These are phyloP conservation scores for Ceratoteleas bidentatus DNA, from an alignment of 1,140 invertebrate genomes.

Conservation along the genomic window DNA sequence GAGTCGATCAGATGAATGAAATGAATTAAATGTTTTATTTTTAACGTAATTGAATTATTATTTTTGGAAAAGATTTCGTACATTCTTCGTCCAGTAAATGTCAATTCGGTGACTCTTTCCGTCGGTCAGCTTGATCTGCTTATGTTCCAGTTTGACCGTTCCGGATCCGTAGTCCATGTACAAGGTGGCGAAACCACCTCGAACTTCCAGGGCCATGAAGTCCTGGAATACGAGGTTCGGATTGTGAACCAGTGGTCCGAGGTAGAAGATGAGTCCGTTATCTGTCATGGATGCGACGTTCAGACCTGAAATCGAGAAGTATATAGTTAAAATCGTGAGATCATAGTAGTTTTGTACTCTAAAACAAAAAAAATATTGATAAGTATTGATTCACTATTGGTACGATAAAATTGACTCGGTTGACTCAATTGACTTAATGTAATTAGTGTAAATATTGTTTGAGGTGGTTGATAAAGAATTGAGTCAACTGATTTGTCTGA, in stretches of 20 bases:
- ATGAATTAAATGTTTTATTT: too few relatives aligned
- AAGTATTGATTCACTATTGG: too few relatives aligned
- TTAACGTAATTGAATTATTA: too few relatives aligned
- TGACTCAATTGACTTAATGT: too few relatives aligned
- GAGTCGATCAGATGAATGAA: too few relatives aligned
- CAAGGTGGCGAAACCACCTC: constrained; percentile 91
- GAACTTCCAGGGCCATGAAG: constrained; percentile 94
- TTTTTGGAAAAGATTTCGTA: constrained; percentile 65
- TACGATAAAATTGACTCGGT: too few relatives aligned
- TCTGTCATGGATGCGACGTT: constrained; percentile 88
- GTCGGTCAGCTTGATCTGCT: constrained; percentile 88
- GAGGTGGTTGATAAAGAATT: too few relatives aligned
- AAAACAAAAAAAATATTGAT: too few relatives aligned
- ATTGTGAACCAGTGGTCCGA: constrained; percentile 90
- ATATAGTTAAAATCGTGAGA: too few relatives aligned
- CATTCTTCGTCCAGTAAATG: constrained; percentile 87
- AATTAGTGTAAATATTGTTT: too few relatives aligned
- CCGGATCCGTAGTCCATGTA: constrained; percentile 95
- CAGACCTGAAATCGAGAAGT: constrained; percentile 77
- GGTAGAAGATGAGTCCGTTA: constrained; percentile 93
- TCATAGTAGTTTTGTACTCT: too few relatives aligned
- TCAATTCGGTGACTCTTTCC: constrained; percentile 91
- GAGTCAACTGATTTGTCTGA: too few relatives aligned
- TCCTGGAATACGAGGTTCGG: constrained; percentile 86
- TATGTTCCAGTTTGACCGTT: constrained; percentile 86